Base-by-base conservation (phyloP, 2,113 vertebrate species). In the Cygnus buccinator region DNA sequence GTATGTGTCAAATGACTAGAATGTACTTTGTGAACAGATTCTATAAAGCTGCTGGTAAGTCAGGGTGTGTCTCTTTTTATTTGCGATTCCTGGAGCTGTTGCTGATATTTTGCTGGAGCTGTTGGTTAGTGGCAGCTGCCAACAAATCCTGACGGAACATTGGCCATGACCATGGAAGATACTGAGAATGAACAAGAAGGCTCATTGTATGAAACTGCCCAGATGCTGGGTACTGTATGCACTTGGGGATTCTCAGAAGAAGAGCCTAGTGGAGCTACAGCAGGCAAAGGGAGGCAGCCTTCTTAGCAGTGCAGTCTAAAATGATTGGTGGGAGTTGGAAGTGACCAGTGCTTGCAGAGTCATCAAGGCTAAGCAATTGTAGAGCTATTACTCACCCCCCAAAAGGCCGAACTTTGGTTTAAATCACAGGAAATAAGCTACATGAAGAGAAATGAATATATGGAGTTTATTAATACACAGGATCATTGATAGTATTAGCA, bases 221-320 rank as follows among this genome's bases (percentile, higher is more conserved):
- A 0, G 2, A 0, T 44, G 6, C 44, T 50, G 13, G 16, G 6
- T 57, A 2, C 41, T 48, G 4, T n/a, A 14, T 0, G 0, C 15
- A 10, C 44, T 55, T 84, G 65, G 66, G 61, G 31, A 21, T 3
- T n/a, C 41, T 91, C 26, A 7, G 13, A 28, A 13, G 14, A 43
- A 28, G 22, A 57, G 39, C 48, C 10, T 18, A 21, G 50, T 71
- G 31, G 28, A 59, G n/a, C 21, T 63, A 10, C 26, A 46, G 80
- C 74, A 78, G 37, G 13, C 44, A 35, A 29, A 46, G 20, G 16
- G 37, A 75, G 74, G 16, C 1, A 5, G 35, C 19, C 6, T 39
- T 52, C 11, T 57, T 55, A n/a, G 39, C 72, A 65, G 29, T 9
- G 3, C 3, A 7, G 2, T 50, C 33, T 73, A 65, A 52, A 88